Conservation (phyloP, 1,140 invertebrate genomes). For the Augochlora pura region DNA sequence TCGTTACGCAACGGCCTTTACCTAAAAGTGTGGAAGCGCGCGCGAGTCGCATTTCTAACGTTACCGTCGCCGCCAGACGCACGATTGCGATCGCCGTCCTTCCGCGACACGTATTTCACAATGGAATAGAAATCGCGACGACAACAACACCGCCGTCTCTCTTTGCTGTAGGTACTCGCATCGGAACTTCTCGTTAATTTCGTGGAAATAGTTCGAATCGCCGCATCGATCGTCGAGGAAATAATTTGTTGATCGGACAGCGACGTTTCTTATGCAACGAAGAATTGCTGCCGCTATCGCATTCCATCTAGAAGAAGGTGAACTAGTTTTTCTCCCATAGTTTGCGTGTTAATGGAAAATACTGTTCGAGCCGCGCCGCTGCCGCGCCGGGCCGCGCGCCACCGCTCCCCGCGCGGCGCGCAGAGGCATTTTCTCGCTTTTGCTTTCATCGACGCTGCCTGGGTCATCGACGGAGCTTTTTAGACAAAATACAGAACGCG, state of each 20-base stretch:
- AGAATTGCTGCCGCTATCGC: background rate
- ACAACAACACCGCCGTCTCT: background rate
- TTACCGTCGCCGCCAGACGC: background rate
- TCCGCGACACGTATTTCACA: conserved; percentile 23
- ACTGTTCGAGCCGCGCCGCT: background rate
- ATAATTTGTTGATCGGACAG: background rate
- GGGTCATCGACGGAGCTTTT: too few species aligned
- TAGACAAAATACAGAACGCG: too few species aligned
- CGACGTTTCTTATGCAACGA: background rate
- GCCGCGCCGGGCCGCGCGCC: too few species aligned
- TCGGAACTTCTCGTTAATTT: too few species aligned
- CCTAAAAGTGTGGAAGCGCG: conserved; percentile 30
- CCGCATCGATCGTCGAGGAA: background rate
- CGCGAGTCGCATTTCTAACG: conserved; percentile 37
- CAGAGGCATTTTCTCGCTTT: background rate
- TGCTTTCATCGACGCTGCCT: background rate
- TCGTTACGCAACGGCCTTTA: conserved; percentile 22
- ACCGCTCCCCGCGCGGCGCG: too few species aligned
- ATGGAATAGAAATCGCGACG: conserved; percentile 13
- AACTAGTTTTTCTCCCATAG: background rate
- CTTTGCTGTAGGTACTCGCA: too few species aligned
- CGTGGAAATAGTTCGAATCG: too few species aligned
- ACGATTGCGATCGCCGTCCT: background rate
- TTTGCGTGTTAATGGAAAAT: background rate
- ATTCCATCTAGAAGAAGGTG: background rate